Evolutionary conservation across 1,140 invertebrate species (phyloP).

Genomic region (Hestina assimilis): DNA sequence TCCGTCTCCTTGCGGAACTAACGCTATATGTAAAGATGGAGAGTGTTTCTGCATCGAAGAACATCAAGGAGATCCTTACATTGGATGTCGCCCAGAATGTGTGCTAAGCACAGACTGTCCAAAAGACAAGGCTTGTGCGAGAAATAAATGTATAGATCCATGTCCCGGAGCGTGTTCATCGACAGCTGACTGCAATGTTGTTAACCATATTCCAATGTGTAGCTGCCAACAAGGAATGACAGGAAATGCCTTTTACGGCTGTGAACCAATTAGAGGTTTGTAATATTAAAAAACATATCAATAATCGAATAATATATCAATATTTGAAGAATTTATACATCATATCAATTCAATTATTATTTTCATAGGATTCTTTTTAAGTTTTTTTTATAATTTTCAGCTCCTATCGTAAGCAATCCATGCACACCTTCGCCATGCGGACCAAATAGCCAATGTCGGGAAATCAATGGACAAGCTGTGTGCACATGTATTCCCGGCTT

Average conservation of each 20-base stretch:
- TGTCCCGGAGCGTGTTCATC: slow-evolving; percentile 84
- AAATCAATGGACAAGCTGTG: slow-evolving; percentile 81
- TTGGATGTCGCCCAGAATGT: slow-evolving; percentile 85
- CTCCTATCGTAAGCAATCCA: slow-evolving; percentile 66
- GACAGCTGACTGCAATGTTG: slow-evolving; percentile 83
- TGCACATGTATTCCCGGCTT: slow-evolving; percentile 82
- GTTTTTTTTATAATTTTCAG: slow-evolving; percentile 34
- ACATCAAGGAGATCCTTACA: slow-evolving; percentile 84
- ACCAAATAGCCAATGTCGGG: slow-evolving; percentile 80
- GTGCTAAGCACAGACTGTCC: slow-evolving; percentile 84
- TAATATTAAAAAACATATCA: too few relatives aligned
- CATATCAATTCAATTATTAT: not conserved
- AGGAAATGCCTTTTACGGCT: slow-evolving; percentile 82
- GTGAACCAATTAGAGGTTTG: slow-evolving; percentile 61
- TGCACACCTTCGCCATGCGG: slow-evolving; percentile 82
- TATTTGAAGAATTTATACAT: too few relatives aligned
- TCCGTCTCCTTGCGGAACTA: slow-evolving; percentile 84
- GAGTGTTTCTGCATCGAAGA: slow-evolving; percentile 82
- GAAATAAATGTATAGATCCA: slow-evolving; percentile 85
- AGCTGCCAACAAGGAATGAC: slow-evolving; percentile 81
- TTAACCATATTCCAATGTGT: slow-evolving; percentile 85
- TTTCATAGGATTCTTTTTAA: not conserved
- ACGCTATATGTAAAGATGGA: slow-evolving; percentile 81
- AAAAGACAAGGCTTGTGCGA: slow-evolving; percentile 82
- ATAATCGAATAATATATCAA: too few relatives aligned